phyloP scores from a whole-genome alignment of 1,140 invertebrate genomes.

The Trachymyrmex cornetzi region DNA sequence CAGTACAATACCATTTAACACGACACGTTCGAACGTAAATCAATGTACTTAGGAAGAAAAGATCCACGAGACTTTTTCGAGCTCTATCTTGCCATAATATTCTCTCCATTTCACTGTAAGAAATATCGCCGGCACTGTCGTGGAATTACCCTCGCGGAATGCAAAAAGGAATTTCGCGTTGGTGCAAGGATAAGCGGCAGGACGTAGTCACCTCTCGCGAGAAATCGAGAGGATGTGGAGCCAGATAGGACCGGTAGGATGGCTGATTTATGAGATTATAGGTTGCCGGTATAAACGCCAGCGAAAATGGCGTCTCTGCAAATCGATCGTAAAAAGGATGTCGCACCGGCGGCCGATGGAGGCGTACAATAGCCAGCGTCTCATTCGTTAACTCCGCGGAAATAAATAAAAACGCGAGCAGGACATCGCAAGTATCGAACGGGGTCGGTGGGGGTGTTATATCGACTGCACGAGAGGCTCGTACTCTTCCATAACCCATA shows the following conservation, averaged over 20 bases:
- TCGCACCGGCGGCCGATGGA: constrained; percentile 60
- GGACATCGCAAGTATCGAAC: constrained; percentile 49
- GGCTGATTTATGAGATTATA: constrained; percentile 75
- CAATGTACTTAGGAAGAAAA: constrained; percentile 35
- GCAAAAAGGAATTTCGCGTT: constrained; percentile 25
- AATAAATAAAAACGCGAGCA: constrained; percentile 73
- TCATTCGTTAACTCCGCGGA: constrained; percentile 72
- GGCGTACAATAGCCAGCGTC: constrained; percentile 72
- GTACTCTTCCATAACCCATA: constrained; percentile 77
- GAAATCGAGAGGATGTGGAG: constrained; percentile 61
- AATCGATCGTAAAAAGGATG: constrained; percentile 76
- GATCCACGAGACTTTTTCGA: constrained; percentile 11
- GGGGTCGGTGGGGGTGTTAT: constrained; percentile 23
- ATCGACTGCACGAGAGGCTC: constrained; percentile 53
- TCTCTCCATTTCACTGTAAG: constrained; percentile 40
- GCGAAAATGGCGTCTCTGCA: constrained; percentile 76
- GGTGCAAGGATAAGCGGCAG: constrained; percentile 49
- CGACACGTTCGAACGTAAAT: constrained; percentile 23
- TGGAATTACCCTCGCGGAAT: constrained; percentile 63
- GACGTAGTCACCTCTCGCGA: constrained; percentile 58
- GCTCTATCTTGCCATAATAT: constrained; percentile 30
- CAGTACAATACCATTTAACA: neutral
- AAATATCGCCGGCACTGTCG: constrained; percentile 62
- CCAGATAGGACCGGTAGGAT: constrained; percentile 32
- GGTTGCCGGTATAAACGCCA: constrained; percentile 70